These are phyloP conservation scores for Agriopis leucophaearia DNA, from an alignment of 2,888 invertebrate genomes.

Conservation along the genomic window DNA sequence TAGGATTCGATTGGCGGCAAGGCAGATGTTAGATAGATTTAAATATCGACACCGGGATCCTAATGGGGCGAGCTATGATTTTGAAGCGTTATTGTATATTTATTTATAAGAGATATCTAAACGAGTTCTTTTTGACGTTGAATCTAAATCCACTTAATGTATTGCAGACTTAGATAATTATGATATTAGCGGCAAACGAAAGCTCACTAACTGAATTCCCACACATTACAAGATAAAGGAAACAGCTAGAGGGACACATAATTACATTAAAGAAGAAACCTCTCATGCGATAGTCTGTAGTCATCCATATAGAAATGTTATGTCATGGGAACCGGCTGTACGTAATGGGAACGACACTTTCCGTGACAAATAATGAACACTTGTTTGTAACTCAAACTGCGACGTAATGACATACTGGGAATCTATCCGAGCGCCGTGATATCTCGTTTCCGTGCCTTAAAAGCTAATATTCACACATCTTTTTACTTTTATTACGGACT, in stretches of 20 bases:
- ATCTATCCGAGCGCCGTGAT: constrained; percentile 7
- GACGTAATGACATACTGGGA: constrained; percentile 29
- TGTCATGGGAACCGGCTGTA: constrained; percentile 53
- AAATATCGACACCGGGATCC: too few relatives aligned
- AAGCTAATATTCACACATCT: constrained; percentile 38
- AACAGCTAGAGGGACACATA: constrained; percentile 44
- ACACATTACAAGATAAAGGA: constrained; percentile 48
- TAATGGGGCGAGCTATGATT: too few relatives aligned
- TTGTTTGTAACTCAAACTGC: constrained; percentile 43
- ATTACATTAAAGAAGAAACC: constrained; percentile 42
- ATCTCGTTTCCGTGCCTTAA: constrained; percentile 23
- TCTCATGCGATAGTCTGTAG: constrained; percentile 28
- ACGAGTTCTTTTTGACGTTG: neutral
- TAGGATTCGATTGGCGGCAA: too few relatives aligned
- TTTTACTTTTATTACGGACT: constrained; percentile 61
- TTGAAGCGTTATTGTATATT: too few relatives aligned
- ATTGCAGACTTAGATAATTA: neutral
- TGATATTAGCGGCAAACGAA: constrained; percentile 19
- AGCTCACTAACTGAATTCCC: constrained; percentile 44
- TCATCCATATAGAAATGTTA: constrained; percentile 46
- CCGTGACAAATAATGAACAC: constrained; percentile 53
- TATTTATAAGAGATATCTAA: too few relatives aligned
- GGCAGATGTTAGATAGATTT: too few relatives aligned
- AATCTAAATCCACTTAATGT: neutral
- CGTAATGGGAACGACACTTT: constrained; percentile 44